These are phyloP conservation scores for Pelosia muscerda DNA, from an alignment of 2,888 invertebrate species.

Conservation along the genomic window DNA sequence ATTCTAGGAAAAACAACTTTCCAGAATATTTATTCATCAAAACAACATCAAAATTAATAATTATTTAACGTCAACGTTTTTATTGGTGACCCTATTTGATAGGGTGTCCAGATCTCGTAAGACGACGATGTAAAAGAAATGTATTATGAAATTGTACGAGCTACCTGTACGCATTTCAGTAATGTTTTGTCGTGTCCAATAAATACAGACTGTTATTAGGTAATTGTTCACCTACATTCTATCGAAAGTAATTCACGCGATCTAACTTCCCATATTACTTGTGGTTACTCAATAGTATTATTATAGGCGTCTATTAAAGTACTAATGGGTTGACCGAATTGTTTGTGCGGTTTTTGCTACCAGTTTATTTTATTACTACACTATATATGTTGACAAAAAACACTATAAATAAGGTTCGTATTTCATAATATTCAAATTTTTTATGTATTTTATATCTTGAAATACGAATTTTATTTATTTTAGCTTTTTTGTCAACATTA, in stretches of 20 bases:
- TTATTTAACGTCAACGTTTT: background rate
- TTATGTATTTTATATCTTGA: too few relatives aligned
- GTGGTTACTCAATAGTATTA: background rate
- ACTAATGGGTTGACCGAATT: background rate
- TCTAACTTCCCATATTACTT: background rate
- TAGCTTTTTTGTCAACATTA: too few relatives aligned
- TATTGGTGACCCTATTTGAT: constrained; percentile 5
- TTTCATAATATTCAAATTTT: too few relatives aligned
- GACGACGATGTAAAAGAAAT: background rate
- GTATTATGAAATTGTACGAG: constrained; percentile 16
- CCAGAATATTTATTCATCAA: too few relatives aligned
- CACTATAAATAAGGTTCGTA: too few relatives aligned
- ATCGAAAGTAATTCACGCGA: constrained; percentile 15
- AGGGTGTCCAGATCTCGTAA: constrained; percentile 11
- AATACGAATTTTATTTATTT: too few relatives aligned
- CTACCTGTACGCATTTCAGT: constrained; percentile 15
- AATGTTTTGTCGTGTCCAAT: constrained; percentile 13
- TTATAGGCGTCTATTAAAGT: background rate
- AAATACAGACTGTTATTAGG: constrained; percentile 20
- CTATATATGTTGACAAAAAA: too few relatives aligned
- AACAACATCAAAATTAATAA: background rate
- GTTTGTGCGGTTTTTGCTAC: background rate
- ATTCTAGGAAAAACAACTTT: too few relatives aligned
- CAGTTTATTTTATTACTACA: background rate
- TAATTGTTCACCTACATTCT: constrained; percentile 23